phyloP scores from a whole-genome alignment of 2,113 vertebrate species.

The Sitta europaea region DNA sequence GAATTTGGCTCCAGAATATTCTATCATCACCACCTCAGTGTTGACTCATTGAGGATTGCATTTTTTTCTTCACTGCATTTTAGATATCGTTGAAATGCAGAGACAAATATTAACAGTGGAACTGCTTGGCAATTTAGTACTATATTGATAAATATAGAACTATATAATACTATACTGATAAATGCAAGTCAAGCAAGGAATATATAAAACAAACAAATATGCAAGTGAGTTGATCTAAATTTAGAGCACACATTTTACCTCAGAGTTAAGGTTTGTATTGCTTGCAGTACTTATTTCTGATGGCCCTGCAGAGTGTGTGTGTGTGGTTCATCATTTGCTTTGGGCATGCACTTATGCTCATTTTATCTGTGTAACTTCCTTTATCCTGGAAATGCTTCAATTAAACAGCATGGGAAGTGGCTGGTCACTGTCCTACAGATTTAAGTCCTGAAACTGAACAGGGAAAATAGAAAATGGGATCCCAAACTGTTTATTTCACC shows the following conservation, averaged over 20 bases:
- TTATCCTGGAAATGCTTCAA: not conserved
- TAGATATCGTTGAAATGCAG: not conserved
- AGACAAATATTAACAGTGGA: conserved; percentile 11
- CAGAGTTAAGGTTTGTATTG: not conserved
- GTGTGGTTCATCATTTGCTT: not conserved
- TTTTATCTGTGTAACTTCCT: not conserved
- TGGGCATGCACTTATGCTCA: not conserved
- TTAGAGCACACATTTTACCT: not conserved
- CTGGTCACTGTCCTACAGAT: not conserved
- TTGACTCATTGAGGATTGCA: not conserved
- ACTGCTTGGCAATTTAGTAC: not conserved
- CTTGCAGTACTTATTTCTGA: not conserved
- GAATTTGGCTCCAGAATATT: not conserved
- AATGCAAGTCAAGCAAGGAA: conserved; percentile 17
- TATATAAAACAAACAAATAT: not conserved
- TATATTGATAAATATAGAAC: not conserved
- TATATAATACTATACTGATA: not conserved
- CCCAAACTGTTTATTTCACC: not conserved
- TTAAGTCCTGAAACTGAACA: not conserved
- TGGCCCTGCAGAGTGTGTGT: not conserved
- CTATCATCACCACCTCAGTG: not conserved
- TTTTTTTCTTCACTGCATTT: not conserved
- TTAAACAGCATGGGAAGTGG: not conserved
- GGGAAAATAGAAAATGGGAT: not conserved
- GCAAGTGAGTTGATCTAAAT: not conserved